A percentile compares a stretch with the other conserved stretches of the same genome.
phyloP scores from a whole-genome alignment of 2,797 vertebrate genomes.

The Clarias laeviceps region DNA sequence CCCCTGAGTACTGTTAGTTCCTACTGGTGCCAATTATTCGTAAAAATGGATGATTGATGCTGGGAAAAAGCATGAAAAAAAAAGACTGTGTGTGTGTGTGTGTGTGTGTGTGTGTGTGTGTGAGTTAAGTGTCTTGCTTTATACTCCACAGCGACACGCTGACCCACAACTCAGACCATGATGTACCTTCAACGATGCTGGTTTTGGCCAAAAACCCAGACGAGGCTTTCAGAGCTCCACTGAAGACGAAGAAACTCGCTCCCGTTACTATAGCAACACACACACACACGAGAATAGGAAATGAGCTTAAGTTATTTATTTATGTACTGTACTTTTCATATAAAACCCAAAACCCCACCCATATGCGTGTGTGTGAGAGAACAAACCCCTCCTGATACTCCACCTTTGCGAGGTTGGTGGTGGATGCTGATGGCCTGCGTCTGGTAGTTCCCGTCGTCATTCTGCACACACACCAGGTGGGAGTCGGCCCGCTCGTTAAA shows the following conservation, averaged over 20 bases:
- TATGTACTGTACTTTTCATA: no score
- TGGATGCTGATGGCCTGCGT: conserved; percentile 99
- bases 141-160: conserved; percentile 25
- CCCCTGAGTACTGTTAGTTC: neutral
- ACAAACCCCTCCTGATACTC: conserved; percentile 20
- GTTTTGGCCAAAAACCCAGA: conserved; percentile 96
- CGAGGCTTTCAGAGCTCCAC: conserved; percentile 93
- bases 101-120: neutral
- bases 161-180: conserved; percentile 4
- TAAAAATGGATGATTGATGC: neutral
- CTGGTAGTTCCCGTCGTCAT: conserved; percentile 97
- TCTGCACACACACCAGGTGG: conserved; percentile 96
- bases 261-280: conserved; percentile 86
- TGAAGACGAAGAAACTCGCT: conserved; percentile 98
- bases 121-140: conserved; percentile 19
- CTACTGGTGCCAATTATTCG: neutral
- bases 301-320: neutral
- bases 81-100: neutral
- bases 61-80: neutral
- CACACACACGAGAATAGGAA: neutral
- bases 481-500: conserved; percentile 97
- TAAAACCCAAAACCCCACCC: no score
- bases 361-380: no score
- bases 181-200: conserved; percentile 97
- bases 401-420: conserved; percentile 94